phyloP scores from a whole-genome alignment of 2,797 vertebrate species.

The Trachops cirrhosus region DNA sequence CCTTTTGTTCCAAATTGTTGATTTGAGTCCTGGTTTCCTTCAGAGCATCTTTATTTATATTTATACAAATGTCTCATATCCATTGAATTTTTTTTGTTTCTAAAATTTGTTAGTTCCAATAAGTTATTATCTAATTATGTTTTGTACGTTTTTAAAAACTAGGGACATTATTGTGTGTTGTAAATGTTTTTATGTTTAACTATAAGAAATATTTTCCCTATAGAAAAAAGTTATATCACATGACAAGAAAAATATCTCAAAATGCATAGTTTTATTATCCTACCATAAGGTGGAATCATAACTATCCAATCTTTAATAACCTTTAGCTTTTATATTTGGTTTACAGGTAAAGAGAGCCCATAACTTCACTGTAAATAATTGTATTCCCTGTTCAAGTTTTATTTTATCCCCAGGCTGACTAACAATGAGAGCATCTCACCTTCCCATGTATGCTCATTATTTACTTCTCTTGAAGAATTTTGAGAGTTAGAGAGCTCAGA shows the following conservation, averaged over 20 bases:
- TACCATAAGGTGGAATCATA: neutral
- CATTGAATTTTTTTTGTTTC: neutral
- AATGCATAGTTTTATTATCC: neutral
- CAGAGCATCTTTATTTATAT: neutral
- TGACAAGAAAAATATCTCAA: neutral
- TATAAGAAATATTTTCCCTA: neutral
- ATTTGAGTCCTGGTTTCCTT: no score
- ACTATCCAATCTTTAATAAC: neutral
- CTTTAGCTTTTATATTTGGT: slow-evolving; percentile 27
- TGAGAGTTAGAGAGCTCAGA: neutral
- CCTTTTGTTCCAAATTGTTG: no score
- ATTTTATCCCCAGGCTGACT: neutral
- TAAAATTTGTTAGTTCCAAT: neutral
- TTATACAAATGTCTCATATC: neutral
- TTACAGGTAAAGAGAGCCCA: neutral
- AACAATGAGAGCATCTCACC: neutral
- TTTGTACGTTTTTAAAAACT: slow-evolving; percentile 18
- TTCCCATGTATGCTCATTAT: neutral
- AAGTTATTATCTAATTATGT: neutral
- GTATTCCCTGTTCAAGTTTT: neutral
- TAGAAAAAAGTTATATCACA: neutral
- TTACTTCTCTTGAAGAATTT: neutral
- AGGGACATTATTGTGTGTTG: neutral
- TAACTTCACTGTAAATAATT: neutral
- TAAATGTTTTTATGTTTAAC: neutral